Percentiles rank a stretch among this genome's conserved stretches.
Conservation (phyloP, 2,888 invertebrate species). For the Caenorhabditis zanzibari region DNA sequence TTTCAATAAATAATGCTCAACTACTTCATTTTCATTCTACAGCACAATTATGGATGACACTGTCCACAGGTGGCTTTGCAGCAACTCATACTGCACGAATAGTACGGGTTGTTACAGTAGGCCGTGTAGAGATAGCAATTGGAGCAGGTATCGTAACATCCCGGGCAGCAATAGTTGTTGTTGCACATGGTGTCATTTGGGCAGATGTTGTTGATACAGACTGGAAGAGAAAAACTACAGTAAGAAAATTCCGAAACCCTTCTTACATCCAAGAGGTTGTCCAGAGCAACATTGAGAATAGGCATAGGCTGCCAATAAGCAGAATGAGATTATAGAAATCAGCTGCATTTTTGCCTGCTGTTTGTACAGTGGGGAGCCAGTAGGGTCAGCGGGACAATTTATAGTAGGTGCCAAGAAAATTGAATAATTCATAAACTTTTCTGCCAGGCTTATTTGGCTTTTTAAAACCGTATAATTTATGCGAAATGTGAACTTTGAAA, state of each 20-base stretch:
- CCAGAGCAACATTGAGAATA: conserved; percentile 59
- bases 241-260: too few species aligned
- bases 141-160: conserved; percentile 59
- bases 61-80: conserved; percentile 59
- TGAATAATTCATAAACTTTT: conserved; percentile 19
- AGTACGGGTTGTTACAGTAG: conserved; percentile 63
- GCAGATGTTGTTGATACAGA: conserved; percentile 54
- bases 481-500: too few species aligned
- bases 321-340: conserved; percentile 30
- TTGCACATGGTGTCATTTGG: conserved; percentile 65
- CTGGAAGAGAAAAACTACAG: conserved; percentile 26
- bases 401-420: conserved; percentile 1
- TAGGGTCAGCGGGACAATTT: conserved; percentile 17
- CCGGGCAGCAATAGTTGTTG: conserved; percentile 63
- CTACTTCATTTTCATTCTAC: conserved; percentile 1
- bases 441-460: conserved; percentile 13
- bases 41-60: conserved; percentile 44
- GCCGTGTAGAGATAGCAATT: conserved; percentile 50
- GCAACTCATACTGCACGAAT: conserved; percentile 60
- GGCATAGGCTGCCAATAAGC: conserved; percentile 38
- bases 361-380: background rate
- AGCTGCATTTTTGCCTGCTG: conserved; percentile 25
- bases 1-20: conserved; percentile 4
- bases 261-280: conserved; percentile 43
- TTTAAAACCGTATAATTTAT: background rate